phyloP scores from a whole-genome alignment of 2,888 invertebrate species.

The Resseliella maxima region DNA sequence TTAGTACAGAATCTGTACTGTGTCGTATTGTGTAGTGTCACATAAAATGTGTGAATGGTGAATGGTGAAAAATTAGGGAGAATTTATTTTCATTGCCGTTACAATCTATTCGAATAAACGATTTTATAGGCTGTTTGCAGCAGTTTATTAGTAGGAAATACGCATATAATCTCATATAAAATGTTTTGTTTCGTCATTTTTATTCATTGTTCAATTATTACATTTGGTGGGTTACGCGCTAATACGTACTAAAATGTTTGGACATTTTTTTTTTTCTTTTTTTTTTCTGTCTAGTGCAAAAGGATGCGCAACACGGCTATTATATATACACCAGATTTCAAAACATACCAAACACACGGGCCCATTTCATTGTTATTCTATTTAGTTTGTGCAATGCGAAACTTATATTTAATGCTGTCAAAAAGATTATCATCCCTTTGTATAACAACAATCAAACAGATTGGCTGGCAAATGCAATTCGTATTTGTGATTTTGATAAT shows the following conservation, averaged over 20 bases:
- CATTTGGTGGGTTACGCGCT: slow-evolving; percentile 39
- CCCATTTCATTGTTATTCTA: neutral
- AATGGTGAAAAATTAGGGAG: slow-evolving; percentile 20
- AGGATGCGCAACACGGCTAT: neutral
- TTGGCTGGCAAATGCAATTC: slow-evolving; percentile 39
- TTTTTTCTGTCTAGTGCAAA: neutral
- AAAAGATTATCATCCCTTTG: neutral
- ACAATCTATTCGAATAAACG: slow-evolving; percentile 32
- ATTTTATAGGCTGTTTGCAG: slow-evolving; percentile 46
- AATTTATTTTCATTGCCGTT: slow-evolving; percentile 36
- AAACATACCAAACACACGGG: neutral
- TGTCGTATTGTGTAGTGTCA: neutral
- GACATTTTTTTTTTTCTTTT: too few relatives aligned
- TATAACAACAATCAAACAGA: neutral
- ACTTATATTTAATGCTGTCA: neutral
- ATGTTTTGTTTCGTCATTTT: slow-evolving; percentile 45
- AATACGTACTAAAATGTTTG: neutral
- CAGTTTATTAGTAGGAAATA: slow-evolving; percentile 45
- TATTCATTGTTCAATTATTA: slow-evolving; percentile 53
- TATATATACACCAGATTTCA: neutral
- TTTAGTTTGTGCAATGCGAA: neutral
- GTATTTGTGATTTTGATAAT: slow-evolving; percentile 41
- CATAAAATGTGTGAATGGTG: neutral
- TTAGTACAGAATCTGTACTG: neutral
- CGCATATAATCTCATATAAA: slow-evolving; percentile 44